A percentile compares a stretch with the other conserved stretches of the same genome.
Evolutionary conservation across 2,888 invertebrate genomes (phyloP).

Genomic region (Anoplius nigerrimus): DNA sequence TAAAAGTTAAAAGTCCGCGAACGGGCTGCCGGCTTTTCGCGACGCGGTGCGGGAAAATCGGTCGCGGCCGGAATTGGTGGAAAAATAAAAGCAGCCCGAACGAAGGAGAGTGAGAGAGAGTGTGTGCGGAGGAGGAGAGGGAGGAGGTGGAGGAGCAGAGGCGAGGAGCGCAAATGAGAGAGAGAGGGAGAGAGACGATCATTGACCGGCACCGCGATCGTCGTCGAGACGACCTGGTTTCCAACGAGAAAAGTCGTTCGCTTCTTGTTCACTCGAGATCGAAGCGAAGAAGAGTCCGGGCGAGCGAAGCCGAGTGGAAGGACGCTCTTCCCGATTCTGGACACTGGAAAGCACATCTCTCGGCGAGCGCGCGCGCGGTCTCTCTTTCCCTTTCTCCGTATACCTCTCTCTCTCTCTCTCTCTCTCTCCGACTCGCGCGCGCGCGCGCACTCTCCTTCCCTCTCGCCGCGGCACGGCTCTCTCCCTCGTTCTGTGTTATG

Average conservation of each 20-base stretch:
- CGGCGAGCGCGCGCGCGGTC: not conserved
- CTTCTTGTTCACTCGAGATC: conserved; percentile 27
- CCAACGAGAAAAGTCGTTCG: conserved; percentile 48
- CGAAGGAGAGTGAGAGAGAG: conserved; percentile 5
- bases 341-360: conserved; percentile 30
- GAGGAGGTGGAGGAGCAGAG: not conserved
- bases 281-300: conserved; percentile 18
- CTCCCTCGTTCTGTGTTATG: conserved; percentile 59
- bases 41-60: too few relatives aligned
- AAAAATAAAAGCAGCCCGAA: conserved; percentile 6
- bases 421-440: conserved; percentile 14
- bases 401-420: conserved; percentile 20
- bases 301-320: conserved; percentile 8
- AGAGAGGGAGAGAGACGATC: conserved; percentile 11
- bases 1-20: too few relatives aligned
- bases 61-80: conserved; percentile 14
- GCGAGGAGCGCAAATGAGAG: too few relatives aligned
- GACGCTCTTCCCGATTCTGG: conserved; percentile 28
- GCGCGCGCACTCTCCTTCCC: conserved; percentile 35
- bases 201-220: conserved; percentile 7
- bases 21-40: too few relatives aligned
- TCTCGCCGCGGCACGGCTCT: conserved; percentile 32
- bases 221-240: conserved; percentile 46
- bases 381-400: conserved; percentile 1
- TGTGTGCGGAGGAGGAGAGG: not conserved